Evolutionary conservation across 2,113 vertebrate species (phyloP).

Genomic region (Melozone crissalis): DNA sequence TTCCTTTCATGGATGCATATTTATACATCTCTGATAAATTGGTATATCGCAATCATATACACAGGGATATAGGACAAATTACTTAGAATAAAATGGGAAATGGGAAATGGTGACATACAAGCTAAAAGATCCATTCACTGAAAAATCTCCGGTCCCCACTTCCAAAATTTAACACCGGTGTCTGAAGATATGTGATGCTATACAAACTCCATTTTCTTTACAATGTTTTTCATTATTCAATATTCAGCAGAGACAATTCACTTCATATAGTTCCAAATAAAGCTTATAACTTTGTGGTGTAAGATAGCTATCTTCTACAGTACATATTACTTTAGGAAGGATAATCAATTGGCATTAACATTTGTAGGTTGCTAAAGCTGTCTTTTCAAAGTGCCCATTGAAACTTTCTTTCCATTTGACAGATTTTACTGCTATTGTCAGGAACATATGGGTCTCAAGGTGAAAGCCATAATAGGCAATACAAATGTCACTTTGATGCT

Average conservation of each 20-base stretch:
- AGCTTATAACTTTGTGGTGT: not conserved
- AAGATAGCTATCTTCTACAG: not conserved
- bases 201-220: not conserved
- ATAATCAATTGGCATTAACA: not conserved
- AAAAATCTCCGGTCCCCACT: not conserved
- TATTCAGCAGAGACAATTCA: not conserved
- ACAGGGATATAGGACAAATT: not conserved
- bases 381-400: not conserved
- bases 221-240: not conserved
- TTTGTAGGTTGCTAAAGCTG: not conserved
- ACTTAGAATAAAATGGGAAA: not conserved
- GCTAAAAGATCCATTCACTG: not conserved
- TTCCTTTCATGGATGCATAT: not conserved
- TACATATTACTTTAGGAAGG: not conserved
- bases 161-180: not conserved
- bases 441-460: not conserved
- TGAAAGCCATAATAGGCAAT: not conserved
- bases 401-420: not conserved
- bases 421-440: not conserved
- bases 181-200: not conserved
- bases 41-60: not conserved
- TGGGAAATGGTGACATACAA: not conserved
- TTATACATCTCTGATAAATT: not conserved
- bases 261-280: not conserved
- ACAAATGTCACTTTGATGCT: not conserved